Conservation (phyloP, 1,140 invertebrate genomes). For the Ooceraea biroi region DNA sequence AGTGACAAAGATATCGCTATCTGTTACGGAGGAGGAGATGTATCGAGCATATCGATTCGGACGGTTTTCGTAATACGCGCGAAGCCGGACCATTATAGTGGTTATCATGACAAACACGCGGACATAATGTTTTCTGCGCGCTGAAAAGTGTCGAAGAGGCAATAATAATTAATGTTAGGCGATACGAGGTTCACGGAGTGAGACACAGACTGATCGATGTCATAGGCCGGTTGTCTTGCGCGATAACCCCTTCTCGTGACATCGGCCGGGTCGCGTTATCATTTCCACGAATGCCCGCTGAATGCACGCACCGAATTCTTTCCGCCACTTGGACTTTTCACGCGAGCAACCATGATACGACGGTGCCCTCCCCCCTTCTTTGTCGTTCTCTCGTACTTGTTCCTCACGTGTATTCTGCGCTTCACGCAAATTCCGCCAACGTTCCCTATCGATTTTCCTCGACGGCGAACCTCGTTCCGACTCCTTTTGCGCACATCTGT, state of each 20-base stretch:
- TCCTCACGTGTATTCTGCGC: conserved; percentile 40
- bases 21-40: conserved; percentile 10
- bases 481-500: not conserved
- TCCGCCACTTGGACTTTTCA: conserved; percentile 49
- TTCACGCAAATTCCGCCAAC: conserved; percentile 24
- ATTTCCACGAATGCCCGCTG: conserved; percentile 76
- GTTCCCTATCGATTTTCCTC: conserved; percentile 40
- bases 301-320: conserved; percentile 67
- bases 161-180: conserved; percentile 86
- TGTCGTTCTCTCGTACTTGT: no score
- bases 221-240: conserved; percentile 83
- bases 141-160: conserved; percentile 84
- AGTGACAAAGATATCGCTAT: conserved; percentile 57
- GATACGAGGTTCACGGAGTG: conserved; percentile 82
- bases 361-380: no score
- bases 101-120: conserved; percentile 63
- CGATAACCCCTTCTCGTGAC: conserved; percentile 85
- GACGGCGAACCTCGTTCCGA: not conserved
- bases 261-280: conserved; percentile 81
- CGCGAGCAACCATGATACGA: conserved; percentile 19
- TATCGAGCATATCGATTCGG: not conserved
- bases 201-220: conserved; percentile 86
- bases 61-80: conserved; percentile 61
- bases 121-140: conserved; percentile 78
- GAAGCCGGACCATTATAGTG: conserved; percentile 48